A percentile compares a stretch with the other conserved stretches of the same genome.
phyloP scores from a whole-genome alignment of 2,888 invertebrate genomes.

The Fabriciana adippe region DNA sequence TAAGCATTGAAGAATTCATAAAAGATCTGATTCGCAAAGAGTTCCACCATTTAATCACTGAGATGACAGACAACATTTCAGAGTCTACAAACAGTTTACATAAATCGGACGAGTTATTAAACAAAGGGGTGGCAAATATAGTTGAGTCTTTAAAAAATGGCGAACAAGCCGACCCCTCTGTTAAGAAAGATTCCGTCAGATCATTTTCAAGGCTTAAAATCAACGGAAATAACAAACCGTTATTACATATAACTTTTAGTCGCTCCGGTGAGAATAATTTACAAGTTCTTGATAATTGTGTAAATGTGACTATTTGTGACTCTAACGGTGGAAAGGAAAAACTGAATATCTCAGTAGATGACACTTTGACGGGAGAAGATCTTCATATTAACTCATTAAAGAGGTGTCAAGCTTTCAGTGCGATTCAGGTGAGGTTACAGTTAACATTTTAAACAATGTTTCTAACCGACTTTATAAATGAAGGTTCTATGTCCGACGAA shows the following conservation, averaged over 20 bases:
- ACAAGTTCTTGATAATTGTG: constrained; percentile 71
- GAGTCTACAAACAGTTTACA: constrained; percentile 38
- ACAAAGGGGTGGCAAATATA: constrained; percentile 65
- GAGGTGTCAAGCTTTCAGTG: constrained; percentile 78
- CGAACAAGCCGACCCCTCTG: constrained; percentile 45
- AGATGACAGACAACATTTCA: constrained; percentile 58
- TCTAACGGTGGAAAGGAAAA: constrained; percentile 52
- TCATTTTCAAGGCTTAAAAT: constrained; percentile 73
- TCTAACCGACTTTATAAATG: too few species aligned
- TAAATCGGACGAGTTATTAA: constrained; percentile 59
- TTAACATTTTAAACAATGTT: too few species aligned
- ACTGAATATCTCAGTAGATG: constrained; percentile 56
- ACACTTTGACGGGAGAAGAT: constrained; percentile 59
- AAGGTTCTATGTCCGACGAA: too few species aligned
- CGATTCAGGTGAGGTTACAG: constrained; percentile 64
- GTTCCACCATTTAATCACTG: constrained; percentile 63
- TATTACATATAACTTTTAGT: constrained; percentile 69
- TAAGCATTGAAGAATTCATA: constrained; percentile 71
- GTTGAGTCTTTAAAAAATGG: constrained; percentile 58
- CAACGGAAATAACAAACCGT: constrained; percentile 73
- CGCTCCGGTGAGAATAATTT: constrained; percentile 69
- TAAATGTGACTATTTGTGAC: constrained; percentile 71
- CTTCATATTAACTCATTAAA: constrained; percentile 64
- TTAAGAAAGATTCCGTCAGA: constrained; percentile 54
- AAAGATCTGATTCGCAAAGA: constrained; percentile 70